Evolutionary conservation across 2,113 vertebrate genomes (phyloP), one percentile per base, ranked within the genome.

Genomic region (Corapipo altera): DNA sequence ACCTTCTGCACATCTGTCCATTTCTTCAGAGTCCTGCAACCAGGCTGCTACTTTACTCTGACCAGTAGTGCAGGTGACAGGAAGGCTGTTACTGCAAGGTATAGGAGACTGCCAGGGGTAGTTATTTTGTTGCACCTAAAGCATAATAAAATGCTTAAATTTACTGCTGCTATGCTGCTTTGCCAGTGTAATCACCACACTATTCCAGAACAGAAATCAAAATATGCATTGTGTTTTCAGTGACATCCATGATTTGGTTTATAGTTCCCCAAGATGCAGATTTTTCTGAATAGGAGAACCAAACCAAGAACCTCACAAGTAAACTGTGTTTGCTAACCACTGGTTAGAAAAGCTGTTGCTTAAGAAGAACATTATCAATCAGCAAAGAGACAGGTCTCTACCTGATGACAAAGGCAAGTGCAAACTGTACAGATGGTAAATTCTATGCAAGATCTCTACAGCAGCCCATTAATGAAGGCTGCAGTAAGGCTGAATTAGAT

Each of bases 1-100:
- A 99, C 99, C 99, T 98, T 99, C 99, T 44, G 99, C 98, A 97
- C 99, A 99, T 95, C 99, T 99, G 97, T 99, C 99, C 99, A 99
- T 99, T 93, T 99, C 99, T 96, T 99, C 99, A 3, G 99, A 99
- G 88, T 99, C 99, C 97, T 99, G 98, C 55, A 99, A 97, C 99
- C 99, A 99, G 49, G 99, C 99, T 5, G 97, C 99, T 96, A 99
- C 99, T 96, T 99, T 99, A 96, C 99, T 99, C 97, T 99, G 99
- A 65, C 99, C 99, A 5, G 99, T 99, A 7, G 99, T 99, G 95
- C 98, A 99, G 67, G 98, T 99, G 26, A 98, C 98, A 13, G 99
- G 99, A 79, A 99, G 99, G 97, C 98, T 99, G 67, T 92, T 98
- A 97, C 98, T 99, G 96, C 80, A 98, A 5, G 98, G 98, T 61